These are phyloP conservation scores for Rhagophthalmus giganteus DNA, from an alignment of 2,888 invertebrate genomes.

Conservation along the genomic window DNA sequence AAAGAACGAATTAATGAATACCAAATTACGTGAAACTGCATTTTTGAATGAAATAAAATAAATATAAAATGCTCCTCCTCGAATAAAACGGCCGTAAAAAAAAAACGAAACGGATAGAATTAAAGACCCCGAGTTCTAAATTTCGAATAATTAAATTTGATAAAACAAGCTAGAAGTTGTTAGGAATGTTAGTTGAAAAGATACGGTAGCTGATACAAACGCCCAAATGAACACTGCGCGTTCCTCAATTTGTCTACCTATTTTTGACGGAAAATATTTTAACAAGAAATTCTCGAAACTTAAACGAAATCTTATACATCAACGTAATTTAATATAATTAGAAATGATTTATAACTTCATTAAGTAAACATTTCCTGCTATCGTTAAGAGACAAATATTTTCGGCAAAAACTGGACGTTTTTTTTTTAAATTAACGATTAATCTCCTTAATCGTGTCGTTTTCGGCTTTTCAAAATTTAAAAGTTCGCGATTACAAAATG, in stretches of 20 bases:
- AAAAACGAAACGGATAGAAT: conserved; percentile 34
- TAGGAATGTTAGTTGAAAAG: conserved; percentile 41
- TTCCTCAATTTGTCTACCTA: conserved; percentile 12
- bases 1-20: background rate
- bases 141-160: conserved; percentile 47
- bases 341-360: background rate
- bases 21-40: too few relatives aligned
- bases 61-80: conserved; percentile 18
- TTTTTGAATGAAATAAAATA: conserved; percentile 23
- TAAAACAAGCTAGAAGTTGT: conserved; percentile 44
- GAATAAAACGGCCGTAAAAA: conserved; percentile 35
- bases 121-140: conserved; percentile 43
- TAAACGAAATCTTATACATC: background rate
- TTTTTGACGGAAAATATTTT: conserved; percentile 1
- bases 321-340: background rate
- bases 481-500: too few relatives aligned
- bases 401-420: too few relatives aligned
- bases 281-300: background rate
- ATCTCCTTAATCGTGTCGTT: background rate
- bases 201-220: conserved; percentile 43
- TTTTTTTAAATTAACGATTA: too few relatives aligned
- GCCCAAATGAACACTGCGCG: conserved; percentile 31
- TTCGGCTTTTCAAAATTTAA: too few relatives aligned
- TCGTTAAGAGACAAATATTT: background rate
- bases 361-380: background rate